These are phyloP conservation scores for Darevskia mixta DNA, from an alignment of 2,797 vertebrate species.

Conservation along the genomic window DNA sequence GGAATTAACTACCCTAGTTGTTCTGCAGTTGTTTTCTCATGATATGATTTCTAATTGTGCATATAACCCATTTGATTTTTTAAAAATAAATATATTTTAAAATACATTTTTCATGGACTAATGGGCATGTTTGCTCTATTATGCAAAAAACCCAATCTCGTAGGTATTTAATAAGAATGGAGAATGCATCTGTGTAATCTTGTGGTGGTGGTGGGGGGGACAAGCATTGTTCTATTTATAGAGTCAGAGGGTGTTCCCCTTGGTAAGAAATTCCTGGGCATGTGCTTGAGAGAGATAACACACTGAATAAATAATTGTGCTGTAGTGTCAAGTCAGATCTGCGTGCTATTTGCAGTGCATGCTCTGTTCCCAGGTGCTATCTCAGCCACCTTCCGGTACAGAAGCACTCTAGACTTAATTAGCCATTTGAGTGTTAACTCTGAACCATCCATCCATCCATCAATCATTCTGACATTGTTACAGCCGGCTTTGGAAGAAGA, in stretches of 20 bases:
- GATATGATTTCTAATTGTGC: not conserved
- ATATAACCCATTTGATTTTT: not conserved
- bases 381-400: constrained; percentile 26
- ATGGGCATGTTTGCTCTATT: not conserved
- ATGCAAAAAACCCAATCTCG: not conserved
- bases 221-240: not conserved
- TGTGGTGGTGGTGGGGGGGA: not conserved
- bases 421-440: constrained; percentile 22
- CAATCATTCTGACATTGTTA: constrained; percentile 39
- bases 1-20: not conserved
- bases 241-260: not conserved
- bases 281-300: not conserved
- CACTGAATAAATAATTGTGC: not conserved
- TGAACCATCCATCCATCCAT: constrained; percentile 12
- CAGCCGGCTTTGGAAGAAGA: constrained; percentile 40
- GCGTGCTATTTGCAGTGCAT: not conserved
- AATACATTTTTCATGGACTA: not conserved
- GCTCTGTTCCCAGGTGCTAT: constrained; percentile 24
- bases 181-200: not conserved
- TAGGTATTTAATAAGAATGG: not conserved
- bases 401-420: constrained; percentile 24
- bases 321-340: constrained; percentile 11
- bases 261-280: not conserved
- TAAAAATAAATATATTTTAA: not conserved
- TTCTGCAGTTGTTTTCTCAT: not conserved